These are phyloP conservation scores for Tetragonisca angustula DNA, from an alignment of 2,888 invertebrate genomes.

Conservation along the genomic window DNA sequence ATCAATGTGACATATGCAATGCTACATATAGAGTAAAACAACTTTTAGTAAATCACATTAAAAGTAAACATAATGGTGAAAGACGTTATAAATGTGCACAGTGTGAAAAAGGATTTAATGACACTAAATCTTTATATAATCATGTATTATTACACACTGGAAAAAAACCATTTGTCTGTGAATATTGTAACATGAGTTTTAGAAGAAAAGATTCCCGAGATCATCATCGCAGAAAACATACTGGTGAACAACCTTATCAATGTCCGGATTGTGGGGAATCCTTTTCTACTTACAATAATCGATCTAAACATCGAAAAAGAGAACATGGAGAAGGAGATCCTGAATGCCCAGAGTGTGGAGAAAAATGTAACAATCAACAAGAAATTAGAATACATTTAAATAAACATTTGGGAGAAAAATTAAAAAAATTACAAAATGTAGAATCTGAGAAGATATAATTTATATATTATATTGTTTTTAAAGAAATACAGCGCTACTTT, in stretches of 20 bases:
- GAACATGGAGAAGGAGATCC: constrained; percentile 59
- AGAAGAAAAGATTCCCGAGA: constrained; percentile 69
- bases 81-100: constrained; percentile 71
- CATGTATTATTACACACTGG: constrained; percentile 69
- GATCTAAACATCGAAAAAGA: constrained; percentile 68
- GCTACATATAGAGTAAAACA: constrained; percentile 64
- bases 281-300: constrained; percentile 62
- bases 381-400: constrained; percentile 70
- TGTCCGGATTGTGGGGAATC: constrained; percentile 66
- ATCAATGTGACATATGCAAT: constrained; percentile 64
- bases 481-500: constrained; percentile 1
- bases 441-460: constrained; percentile 29
- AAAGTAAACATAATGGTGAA: constrained; percentile 66
- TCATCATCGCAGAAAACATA: constrained; percentile 68
- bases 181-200: constrained; percentile 66
- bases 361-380: constrained; percentile 57
- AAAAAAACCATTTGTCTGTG: constrained; percentile 66
- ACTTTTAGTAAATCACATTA: constrained; percentile 68
- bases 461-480: background rate
- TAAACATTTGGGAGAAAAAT: constrained; percentile 70
- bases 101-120: constrained; percentile 67
- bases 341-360: constrained; percentile 68
- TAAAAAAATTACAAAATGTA: constrained; percentile 48
- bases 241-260: constrained; percentile 67
- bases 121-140: constrained; percentile 68